These are phyloP conservation scores for Psittacara wagleri DNA, from an alignment of 2,113 vertebrate genomes.

Conservation along the genomic window DNA sequence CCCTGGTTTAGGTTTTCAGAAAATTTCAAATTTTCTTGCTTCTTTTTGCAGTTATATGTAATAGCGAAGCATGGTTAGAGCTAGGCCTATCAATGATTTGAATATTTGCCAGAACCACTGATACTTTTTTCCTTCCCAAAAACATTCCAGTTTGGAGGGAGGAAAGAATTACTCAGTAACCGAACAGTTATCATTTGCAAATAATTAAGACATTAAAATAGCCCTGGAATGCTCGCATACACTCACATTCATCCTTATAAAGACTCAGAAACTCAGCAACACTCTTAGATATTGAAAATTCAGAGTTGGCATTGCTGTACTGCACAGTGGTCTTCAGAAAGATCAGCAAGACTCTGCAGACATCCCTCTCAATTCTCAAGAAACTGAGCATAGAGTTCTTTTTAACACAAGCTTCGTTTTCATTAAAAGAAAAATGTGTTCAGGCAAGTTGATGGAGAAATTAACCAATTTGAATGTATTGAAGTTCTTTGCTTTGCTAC, in stretches of 20 bases:
- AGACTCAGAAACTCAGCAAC: neutral
- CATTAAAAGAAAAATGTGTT: neutral
- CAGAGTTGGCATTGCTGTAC: neutral
- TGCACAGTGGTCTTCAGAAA: neutral
- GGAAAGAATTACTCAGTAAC: neutral
- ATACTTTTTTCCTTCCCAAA: neutral
- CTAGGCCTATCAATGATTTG: neutral
- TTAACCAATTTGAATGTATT: constrained; percentile 13
- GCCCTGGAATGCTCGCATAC: neutral
- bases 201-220: neutral
- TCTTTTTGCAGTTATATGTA: neutral
- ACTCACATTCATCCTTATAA: neutral
- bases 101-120: constrained; percentile 18
- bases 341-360: neutral
- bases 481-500: constrained; percentile 3
- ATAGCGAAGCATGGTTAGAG: neutral
- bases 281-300: neutral
- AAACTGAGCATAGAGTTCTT: neutral
- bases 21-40: neutral
- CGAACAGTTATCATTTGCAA: neutral
- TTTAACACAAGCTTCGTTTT: neutral
- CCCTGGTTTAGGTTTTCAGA: constrained; percentile 17
- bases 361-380: neutral
- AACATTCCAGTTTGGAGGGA: neutral
- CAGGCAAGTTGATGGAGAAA: constrained; percentile 32